Evolutionary conservation across 2,113 vertebrate genomes (phyloP).

Genomic region (Heptranchias perlo): DNA sequence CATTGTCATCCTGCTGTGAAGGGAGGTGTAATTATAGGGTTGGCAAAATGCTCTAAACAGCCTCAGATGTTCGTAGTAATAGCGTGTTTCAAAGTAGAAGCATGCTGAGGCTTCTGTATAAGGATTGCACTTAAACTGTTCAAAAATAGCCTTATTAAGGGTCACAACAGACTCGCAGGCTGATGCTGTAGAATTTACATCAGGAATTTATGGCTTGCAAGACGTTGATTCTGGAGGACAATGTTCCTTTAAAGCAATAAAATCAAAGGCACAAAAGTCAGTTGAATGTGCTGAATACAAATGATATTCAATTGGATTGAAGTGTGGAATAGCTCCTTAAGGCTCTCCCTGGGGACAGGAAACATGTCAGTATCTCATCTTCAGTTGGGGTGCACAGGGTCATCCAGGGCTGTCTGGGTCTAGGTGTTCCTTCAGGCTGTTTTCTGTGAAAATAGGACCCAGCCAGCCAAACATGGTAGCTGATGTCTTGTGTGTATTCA

Average conservation of each 20-base stretch:
- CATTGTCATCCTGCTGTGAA: not conserved
- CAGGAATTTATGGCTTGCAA: not conserved
- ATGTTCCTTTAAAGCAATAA: conserved; percentile 29
- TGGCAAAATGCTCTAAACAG: not conserved
- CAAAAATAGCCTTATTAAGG: not conserved
- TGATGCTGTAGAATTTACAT: not conserved
- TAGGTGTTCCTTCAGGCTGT: conserved; percentile 29
- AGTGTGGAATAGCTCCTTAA: conserved; percentile 32
- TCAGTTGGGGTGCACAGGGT: conserved; percentile 27
- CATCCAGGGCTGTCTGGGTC: conserved; percentile 30
- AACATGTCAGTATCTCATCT: conserved; percentile 34
- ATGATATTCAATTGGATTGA: conserved; percentile 35
- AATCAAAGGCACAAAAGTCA: conserved; percentile 15
- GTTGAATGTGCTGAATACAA: conserved; percentile 21
- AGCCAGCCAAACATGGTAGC: conserved; percentile 6
- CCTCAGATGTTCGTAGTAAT: not conserved
- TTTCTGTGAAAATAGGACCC: conserved; percentile 29
- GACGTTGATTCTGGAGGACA: not conserved
- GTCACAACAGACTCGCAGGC: not conserved
- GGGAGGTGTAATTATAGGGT: not conserved
- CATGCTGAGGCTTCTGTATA: not conserved
- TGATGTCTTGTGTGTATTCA: conserved; percentile 24
- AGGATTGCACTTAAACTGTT: not conserved
- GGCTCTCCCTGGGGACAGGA: conserved; percentile 18
- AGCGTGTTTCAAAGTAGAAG: not conserved